A percentile compares a stretch with the other conserved stretches of the same genome.
phyloP scores from a whole-genome alignment of 2,888 invertebrate genomes.

The Lasioglossum figueresi region DNA sequence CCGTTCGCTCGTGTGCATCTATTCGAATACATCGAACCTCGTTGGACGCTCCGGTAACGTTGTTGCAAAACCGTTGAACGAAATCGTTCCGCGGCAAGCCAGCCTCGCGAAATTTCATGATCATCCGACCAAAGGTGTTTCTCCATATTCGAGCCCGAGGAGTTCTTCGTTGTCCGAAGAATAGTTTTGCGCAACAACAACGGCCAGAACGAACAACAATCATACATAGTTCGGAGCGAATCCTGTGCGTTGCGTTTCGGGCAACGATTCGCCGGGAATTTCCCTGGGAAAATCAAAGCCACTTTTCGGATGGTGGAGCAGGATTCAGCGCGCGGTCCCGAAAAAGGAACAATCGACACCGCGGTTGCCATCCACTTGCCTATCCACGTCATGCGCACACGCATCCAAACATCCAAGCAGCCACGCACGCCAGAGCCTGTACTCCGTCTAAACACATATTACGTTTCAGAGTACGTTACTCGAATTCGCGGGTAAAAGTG shows the following conservation, averaged over 20 bases:
- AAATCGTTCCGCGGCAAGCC: constrained; percentile 19
- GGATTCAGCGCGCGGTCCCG: constrained; percentile 13
- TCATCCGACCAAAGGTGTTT: neutral
- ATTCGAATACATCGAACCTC: constrained; percentile 47
- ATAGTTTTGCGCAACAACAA: neutral
- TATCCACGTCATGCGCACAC: constrained; percentile 56
- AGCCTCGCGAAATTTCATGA: constrained; percentile 6
- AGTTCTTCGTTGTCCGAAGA: neutral
- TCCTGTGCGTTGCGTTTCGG: neutral
- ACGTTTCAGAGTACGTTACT: constrained; percentile 62
- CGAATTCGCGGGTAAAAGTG: constrained; percentile 64
- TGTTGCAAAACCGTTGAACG: constrained; percentile 31
- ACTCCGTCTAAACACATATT: constrained; percentile 60
- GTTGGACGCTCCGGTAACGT: constrained; percentile 12
- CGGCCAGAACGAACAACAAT: neutral
- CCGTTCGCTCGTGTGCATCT: constrained; percentile 48
- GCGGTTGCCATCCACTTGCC: constrained; percentile 58
- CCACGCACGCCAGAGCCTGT: constrained; percentile 17
- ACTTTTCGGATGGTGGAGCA: neutral
- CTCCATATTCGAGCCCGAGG: neutral
- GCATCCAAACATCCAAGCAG: neutral
- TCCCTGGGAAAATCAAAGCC: constrained; percentile 18
- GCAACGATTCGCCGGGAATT: neutral
- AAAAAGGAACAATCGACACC: constrained; percentile 63
- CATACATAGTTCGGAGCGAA: neutral